A percentile compares a stretch with the other conserved stretches of the same genome.
Evolutionary conservation across 1,140 invertebrate genomes (phyloP).

Genomic region (Drosophila kikkawai): DNA sequence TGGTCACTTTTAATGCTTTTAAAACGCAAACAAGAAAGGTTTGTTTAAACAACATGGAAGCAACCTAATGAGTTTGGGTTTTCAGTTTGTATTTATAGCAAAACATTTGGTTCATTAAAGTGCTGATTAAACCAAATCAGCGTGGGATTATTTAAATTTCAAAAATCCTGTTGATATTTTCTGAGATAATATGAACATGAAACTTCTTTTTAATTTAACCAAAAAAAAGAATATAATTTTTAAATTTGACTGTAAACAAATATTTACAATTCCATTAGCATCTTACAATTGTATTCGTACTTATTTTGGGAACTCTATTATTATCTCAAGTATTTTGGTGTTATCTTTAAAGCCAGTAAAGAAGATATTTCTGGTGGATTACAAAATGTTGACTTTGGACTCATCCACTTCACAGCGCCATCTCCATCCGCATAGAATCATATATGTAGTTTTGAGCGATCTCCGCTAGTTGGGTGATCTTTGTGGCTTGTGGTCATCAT

Average conservation of each 20-base stretch:
- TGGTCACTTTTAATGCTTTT: neutral
- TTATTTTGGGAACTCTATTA: constrained; percentile 17
- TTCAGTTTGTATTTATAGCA: neutral
- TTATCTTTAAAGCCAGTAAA: constrained; percentile 13
- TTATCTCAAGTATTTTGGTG: constrained; percentile 7
- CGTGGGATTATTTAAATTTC: constrained; percentile 14
- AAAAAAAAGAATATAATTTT: no score
- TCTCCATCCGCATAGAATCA: constrained; percentile 23
- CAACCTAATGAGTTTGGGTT: constrained; percentile 2
- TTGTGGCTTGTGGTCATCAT: constrained; percentile 64
- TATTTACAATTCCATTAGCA: no score
- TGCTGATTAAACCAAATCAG: constrained; percentile 15
- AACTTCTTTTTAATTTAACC: neutral
- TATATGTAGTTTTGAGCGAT: constrained; percentile 28
- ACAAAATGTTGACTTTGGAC: constrained; percentile 13
- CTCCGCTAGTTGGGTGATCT: constrained; percentile 26
- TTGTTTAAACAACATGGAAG: neutral
- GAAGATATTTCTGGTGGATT: constrained; percentile 18
- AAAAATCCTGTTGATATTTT: neutral
- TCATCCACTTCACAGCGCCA: constrained; percentile 7
- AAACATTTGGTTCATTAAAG: constrained; percentile 5
- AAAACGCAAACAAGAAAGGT: constrained; percentile 2
- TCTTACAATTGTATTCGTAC: neutral
- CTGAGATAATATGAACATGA: constrained; percentile 2
- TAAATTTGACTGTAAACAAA: no score